Percentiles rank a stretch among this genome's conserved stretches.
phyloP scores from a whole-genome alignment of 2,888 invertebrate species.

The Hydriomena furcata region DNA sequence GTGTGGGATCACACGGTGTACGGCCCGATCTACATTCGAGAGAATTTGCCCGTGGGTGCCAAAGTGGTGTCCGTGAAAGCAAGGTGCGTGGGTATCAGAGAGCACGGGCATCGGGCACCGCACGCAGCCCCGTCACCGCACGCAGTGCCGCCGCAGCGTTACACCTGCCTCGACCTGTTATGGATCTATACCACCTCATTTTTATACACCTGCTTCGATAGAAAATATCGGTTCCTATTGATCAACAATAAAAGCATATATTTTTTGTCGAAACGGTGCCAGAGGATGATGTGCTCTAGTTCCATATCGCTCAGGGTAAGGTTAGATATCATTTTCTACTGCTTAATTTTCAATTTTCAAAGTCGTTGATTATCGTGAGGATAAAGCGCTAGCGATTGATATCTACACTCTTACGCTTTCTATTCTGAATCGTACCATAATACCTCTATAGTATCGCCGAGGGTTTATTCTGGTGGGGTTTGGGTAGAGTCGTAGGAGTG shows the following conservation, averaged over 20 bases:
- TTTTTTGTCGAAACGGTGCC: background rate
- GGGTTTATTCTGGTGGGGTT: conserved; percentile 34
- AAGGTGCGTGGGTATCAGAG: conserved; percentile 92
- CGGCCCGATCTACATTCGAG: conserved; percentile 98
- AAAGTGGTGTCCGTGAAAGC: conserved; percentile 99
- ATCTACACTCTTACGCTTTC: conserved; percentile 16
- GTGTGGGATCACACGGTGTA: conserved; percentile 98
- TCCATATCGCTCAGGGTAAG: conserved; percentile 13
- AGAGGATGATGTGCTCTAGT: conserved; percentile 16
- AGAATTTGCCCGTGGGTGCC: conserved; percentile 98
- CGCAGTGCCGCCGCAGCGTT: conserved; percentile 60
- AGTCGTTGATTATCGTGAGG: conserved; percentile 13
- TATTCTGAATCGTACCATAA: conserved; percentile 28
- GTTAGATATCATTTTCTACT: conserved; percentile 14
- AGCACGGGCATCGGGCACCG: conserved; percentile 86
- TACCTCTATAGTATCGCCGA: conserved; percentile 16
- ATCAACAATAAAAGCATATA: conserved; percentile 1
- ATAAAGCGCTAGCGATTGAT: conserved; percentile 25
- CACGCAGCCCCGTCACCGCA: conserved; percentile 85
- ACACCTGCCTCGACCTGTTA: conserved; percentile 9
- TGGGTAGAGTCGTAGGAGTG: conserved; percentile 22
- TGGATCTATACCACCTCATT: conserved; percentile 18
- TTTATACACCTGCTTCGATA: conserved; percentile 10
- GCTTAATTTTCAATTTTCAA: conserved; percentile 20
- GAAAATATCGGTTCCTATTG: background rate